Percentiles rank a stretch among this genome's conserved stretches.
Evolutionary conservation across 2,888 invertebrate species (phyloP).

Genomic region (Dryadula phaetusa): DNA sequence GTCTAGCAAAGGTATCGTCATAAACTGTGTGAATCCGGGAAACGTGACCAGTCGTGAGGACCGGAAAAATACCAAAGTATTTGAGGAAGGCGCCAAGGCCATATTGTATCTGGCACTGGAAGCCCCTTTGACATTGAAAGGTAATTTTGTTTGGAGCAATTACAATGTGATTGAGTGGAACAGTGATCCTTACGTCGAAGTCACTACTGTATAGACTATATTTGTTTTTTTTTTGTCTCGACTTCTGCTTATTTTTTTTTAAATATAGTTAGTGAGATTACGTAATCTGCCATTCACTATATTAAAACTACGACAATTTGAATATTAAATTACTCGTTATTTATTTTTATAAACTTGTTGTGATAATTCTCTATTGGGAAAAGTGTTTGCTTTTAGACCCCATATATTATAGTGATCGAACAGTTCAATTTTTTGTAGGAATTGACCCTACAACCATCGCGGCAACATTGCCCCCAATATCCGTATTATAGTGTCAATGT

Average conservation of each 20-base stretch:
- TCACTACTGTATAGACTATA: conserved; percentile 62
- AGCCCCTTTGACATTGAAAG: conserved; percentile 73
- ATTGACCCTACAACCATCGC: too few species aligned
- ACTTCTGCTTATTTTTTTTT: neutral
- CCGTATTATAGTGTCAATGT: too few species aligned
- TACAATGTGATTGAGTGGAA: conserved; percentile 79
- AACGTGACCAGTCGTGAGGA: conserved; percentile 64
- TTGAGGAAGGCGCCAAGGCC: conserved; percentile 75
- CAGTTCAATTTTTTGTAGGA: too few species aligned
- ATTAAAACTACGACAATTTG: neutral
- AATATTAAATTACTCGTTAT: conserved; percentile 5
- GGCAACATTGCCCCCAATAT: too few species aligned
- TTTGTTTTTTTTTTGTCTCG: neutral
- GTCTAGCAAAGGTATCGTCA: conserved; percentile 66
- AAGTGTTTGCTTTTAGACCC: too few species aligned
- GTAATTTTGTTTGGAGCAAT: conserved; percentile 81
- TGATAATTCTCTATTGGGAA: too few species aligned
- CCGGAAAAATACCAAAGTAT: conserved; percentile 68
- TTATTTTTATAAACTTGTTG: too few species aligned
- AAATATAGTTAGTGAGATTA: conserved; percentile 5
- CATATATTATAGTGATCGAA: too few species aligned
- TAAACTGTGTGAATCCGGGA: conserved; percentile 79
- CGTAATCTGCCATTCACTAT: neutral
- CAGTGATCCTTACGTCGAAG: conserved; percentile 76
- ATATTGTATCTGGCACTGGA: conserved; percentile 74